Evolutionary conservation across 2,888 invertebrate species (phyloP).

Genomic region (Coenonympha arcania): DNA sequence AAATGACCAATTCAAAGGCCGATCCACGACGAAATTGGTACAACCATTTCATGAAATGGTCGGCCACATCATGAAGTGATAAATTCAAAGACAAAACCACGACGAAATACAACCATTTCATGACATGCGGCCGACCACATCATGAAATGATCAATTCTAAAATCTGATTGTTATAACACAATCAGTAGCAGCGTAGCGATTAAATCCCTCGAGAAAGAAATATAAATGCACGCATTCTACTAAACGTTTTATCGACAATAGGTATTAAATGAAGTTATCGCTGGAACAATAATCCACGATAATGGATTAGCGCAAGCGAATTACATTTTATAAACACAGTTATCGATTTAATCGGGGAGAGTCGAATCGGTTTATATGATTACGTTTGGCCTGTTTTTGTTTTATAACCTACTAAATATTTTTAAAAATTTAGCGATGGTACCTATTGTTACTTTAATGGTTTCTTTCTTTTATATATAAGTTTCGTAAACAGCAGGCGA

Average conservation of each 20-base stretch:
- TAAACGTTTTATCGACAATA: constrained; percentile 38
- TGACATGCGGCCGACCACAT: too few relatives aligned
- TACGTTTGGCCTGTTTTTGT: constrained; percentile 7
- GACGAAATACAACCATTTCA: too few relatives aligned
- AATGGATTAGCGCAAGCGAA: constrained; percentile 63
- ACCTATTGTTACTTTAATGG: constrained; percentile 8
- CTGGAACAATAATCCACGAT: constrained; percentile 67
- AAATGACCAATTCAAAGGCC: too few relatives aligned
- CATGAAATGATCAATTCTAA: too few relatives aligned
- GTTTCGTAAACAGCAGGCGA: background rate
- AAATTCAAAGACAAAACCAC: too few relatives aligned
- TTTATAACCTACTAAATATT: background rate
- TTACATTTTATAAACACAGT: constrained; percentile 66
- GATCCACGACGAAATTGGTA: too few relatives aligned
- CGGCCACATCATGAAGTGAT: too few relatives aligned
- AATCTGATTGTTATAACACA: background rate
- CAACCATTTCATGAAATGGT: too few relatives aligned
- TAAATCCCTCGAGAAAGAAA: background rate
- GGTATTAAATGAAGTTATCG: constrained; percentile 51
- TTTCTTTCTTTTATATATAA: background rate
- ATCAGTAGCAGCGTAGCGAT: background rate
- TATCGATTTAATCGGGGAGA: constrained; percentile 51
- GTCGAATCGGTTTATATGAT: constrained; percentile 39
- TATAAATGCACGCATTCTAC: background rate
- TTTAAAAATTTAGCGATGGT: background rate